Evolutionary conservation across 1,140 invertebrate genomes (phyloP).

Genomic region (Drosophila sechellia): DNA sequence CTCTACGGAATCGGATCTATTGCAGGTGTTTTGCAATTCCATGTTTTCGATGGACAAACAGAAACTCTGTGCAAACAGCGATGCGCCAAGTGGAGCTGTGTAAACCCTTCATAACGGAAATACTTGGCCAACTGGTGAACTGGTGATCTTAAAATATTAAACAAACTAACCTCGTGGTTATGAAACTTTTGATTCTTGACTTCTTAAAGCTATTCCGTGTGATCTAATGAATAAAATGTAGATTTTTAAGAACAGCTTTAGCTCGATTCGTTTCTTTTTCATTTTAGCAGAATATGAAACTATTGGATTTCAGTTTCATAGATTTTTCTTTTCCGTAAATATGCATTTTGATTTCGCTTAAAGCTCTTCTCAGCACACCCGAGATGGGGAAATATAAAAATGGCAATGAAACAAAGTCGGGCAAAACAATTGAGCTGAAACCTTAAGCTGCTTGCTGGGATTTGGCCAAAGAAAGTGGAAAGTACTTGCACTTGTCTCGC

Average conservation of each 20-base stretch:
- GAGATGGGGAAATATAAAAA: constrained; percentile 16
- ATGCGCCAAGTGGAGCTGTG: constrained; percentile 13
- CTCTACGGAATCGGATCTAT: not conserved
- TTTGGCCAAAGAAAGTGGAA: constrained; percentile 39
- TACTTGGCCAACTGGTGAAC: not conserved
- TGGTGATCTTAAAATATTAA: too few relatives aligned
- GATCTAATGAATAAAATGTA: not conserved
- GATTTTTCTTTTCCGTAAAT: not conserved
- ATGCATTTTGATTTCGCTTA: not conserved
- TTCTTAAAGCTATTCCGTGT: not conserved
- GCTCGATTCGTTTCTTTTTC: not conserved
- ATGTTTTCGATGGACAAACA: constrained; percentile 23
- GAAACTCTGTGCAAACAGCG: constrained; percentile 1
- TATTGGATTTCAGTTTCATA: not conserved
- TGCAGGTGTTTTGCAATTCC: constrained; percentile 8
- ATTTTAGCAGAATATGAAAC: not conserved
- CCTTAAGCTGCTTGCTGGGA: constrained; percentile 49
- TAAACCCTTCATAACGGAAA: not conserved
- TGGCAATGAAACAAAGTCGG: constrained; percentile 34
- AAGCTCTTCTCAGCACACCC: not conserved
- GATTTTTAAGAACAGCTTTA: not conserved
- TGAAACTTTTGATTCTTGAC: too few relatives aligned
- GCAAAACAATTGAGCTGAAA: constrained; percentile 50
- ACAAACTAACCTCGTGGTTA: too few relatives aligned
- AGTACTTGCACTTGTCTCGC: constrained; percentile 18